phyloP scores from a whole-genome alignment of 1,140 invertebrate genomes.

The Eurosta solidaginis region DNA sequence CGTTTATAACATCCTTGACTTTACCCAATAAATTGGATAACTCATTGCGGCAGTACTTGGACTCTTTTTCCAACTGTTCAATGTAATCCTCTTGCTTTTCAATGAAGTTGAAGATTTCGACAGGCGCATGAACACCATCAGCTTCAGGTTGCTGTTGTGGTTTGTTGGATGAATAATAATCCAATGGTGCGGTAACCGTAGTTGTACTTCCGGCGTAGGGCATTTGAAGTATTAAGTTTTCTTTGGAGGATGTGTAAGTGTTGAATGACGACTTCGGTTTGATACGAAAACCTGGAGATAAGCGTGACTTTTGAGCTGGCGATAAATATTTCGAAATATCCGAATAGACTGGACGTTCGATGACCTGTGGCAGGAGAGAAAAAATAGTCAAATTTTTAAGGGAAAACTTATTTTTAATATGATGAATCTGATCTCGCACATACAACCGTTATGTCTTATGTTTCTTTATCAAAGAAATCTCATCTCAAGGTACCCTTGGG shows the following conservation, averaged over 20 bases:
- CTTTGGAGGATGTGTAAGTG: slow-evolving; percentile 47
- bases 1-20: slow-evolving; percentile 80
- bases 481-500: too few species aligned
- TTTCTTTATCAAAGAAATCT: too few species aligned
- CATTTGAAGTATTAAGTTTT: slow-evolving; percentile 40
- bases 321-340: slow-evolving; percentile 60
- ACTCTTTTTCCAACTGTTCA: slow-evolving; percentile 79
- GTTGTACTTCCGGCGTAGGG: slow-evolving; percentile 25
- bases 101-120: slow-evolving; percentile 72
- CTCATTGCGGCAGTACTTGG: slow-evolving; percentile 78
- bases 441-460: too few species aligned
- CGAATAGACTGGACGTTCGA: slow-evolving; percentile 55
- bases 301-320: slow-evolving; percentile 53
- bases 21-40: slow-evolving; percentile 74
- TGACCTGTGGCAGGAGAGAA: slow-evolving; percentile 38
- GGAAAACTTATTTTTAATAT: neutral
- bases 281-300: slow-evolving; percentile 40
- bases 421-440: neutral
- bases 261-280: slow-evolving; percentile 47
- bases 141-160: slow-evolving; percentile 27
- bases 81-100: slow-evolving; percentile 84
- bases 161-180: slow-evolving; percentile 31
- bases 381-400: neutral
- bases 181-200: neutral
- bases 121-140: slow-evolving; percentile 49